Base-by-base conservation (phyloP, 2,888 invertebrate genomes). In the Tetragonula carbonaria region DNA sequence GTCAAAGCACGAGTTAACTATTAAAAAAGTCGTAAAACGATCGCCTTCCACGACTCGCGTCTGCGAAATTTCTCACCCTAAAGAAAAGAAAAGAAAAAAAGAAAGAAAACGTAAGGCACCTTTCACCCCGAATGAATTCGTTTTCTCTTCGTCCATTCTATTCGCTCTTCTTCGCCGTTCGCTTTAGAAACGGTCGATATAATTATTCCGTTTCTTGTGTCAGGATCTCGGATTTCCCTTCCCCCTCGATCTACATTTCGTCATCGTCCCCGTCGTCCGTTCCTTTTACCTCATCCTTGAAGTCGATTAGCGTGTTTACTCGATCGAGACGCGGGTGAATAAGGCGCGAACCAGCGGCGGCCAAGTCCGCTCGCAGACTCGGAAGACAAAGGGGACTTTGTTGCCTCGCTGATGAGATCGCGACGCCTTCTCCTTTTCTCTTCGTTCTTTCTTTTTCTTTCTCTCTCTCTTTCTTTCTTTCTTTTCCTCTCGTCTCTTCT, bases 251-350 rank as follows among this genome's bases (percentile, higher is more conserved):
- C 66, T 55, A 55, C 68, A 57, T 80, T 85, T 76, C 79, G 73
- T 68, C 68, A 11, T 33, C 65, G 21, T 8, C 21, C 38, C n/a
- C 65, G 18, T 28, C 13, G 23, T 65, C 50, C 55, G 16, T 50
- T 50, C 71, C 53, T 67, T 79, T 67, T 70, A 21, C 75, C 66
- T 81, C 70, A 63, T 80, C 76, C 63, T 84, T 85, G 84, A 84
- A 85, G 87, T 90, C 88, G 91, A 89, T 91, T 87, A 90, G 88
- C 87, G 86, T 85, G 88, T 88, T 90, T 89, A 87, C 80, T 84
- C 85, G 91, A 91, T 89, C 83, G 86, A 82, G 78, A 87, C 86
- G 86, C 74, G 85, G 85, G 71, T 80, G 73, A 81, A 80, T 82
- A 82, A 84, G 79, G 86, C 80, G 86, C 86, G 87, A 83, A 81